phyloP scores from a whole-genome alignment of 2,888 invertebrate species.

The Tachina grossa region DNA sequence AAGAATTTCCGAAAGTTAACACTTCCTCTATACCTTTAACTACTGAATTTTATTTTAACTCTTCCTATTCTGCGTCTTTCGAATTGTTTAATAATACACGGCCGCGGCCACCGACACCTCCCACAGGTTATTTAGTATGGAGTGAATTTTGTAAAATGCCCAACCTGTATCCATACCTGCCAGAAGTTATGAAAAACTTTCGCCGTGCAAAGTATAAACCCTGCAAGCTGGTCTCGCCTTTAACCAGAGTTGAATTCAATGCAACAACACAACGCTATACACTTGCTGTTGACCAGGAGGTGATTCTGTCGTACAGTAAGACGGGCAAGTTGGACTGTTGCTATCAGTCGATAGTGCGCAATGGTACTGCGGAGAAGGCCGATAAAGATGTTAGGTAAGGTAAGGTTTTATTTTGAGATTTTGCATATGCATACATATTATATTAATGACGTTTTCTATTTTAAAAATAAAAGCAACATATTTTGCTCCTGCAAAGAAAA shows the following conservation, averaged over 20 bases:
- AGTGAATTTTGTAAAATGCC: conserved; percentile 86
- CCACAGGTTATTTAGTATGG: conserved; percentile 83
- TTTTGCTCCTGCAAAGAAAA: no score
- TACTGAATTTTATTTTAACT: conserved; percentile 22
- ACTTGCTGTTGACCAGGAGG: conserved; percentile 77
- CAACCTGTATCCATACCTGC: conserved; percentile 85
- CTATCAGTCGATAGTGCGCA: conserved; percentile 79
- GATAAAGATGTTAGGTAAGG: conserved; percentile 78
- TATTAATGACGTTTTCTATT: no score
- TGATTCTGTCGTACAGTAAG: conserved; percentile 75
- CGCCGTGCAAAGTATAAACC: conserved; percentile 84
- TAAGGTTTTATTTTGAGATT: conserved; percentile 37
- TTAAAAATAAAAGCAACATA: no score
- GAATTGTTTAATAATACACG: conserved; percentile 46
- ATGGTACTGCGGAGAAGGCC: conserved; percentile 74
- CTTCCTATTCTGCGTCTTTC: neutral
- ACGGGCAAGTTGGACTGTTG: conserved; percentile 78
- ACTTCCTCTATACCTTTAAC: conserved; percentile 38
- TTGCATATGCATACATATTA: neutral
- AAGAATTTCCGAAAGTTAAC: conserved; percentile 7
- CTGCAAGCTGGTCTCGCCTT: conserved; percentile 82
- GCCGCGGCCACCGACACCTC: conserved; percentile 62
- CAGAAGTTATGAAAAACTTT: conserved; percentile 84
- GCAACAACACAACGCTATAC: conserved; percentile 75
- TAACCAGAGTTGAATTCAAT: conserved; percentile 79